phyloP scores from a whole-genome alignment of 2,797 vertebrate species.

The Poeciliopsis paucimaculata region DNA sequence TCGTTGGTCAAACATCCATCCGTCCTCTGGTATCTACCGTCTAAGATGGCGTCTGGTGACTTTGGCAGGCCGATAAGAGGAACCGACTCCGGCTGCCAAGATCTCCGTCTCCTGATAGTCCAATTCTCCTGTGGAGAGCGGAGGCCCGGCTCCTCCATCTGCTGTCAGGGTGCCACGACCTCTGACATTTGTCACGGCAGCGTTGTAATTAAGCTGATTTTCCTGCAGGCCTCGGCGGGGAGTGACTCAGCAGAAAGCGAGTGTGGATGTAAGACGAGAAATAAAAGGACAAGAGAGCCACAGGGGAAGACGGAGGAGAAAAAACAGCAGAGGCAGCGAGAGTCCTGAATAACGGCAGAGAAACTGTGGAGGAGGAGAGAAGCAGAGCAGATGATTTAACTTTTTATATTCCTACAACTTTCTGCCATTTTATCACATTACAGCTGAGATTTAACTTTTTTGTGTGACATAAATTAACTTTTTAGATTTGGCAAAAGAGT shows the following conservation, averaged over 20 bases:
- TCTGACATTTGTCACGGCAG: slow-evolving; percentile 17
- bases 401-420: not conserved
- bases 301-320: slow-evolving; percentile 4
- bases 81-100: slow-evolving; percentile 22
- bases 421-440: not conserved
- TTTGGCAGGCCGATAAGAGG: slow-evolving; percentile 51
- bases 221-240: not conserved
- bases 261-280: not conserved
- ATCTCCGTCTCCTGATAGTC: slow-evolving; percentile 20
- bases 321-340: not conserved
- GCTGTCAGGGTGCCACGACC: slow-evolving; percentile 19
- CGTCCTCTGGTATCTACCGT: slow-evolving; percentile 7
- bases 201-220: slow-evolving; percentile 16
- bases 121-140: slow-evolving; percentile 19
- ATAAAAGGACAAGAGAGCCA: slow-evolving; percentile 5
- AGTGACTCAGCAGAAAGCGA: slow-evolving; percentile 34
- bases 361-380: slow-evolving; percentile 17
- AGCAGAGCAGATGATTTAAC: slow-evolving; percentile 39
- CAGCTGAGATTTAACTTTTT: not conserved
- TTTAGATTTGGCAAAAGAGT: not conserved
- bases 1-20: slow-evolving; percentile 15
- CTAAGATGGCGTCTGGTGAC: slow-evolving; percentile 38
- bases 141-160: slow-evolving; percentile 13
- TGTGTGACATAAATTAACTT: not conserved
- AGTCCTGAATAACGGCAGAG: not conserved